Base-by-base conservation (phyloP, 2,797 vertebrate genomes). In the Caiman crocodilus region DNA sequence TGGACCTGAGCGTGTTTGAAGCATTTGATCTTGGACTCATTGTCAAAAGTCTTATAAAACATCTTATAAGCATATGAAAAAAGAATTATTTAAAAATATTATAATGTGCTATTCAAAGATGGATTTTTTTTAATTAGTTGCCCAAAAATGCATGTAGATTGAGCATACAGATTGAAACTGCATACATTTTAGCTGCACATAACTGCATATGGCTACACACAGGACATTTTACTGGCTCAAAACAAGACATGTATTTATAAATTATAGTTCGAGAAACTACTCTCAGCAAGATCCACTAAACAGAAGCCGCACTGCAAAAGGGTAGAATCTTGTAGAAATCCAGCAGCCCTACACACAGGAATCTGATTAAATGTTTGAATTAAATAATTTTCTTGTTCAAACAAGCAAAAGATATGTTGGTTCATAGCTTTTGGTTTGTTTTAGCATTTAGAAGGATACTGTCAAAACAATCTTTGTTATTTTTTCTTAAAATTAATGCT, bases 151-250 rank as follows among this genome's bases (percentile, higher is more conserved):
- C 67, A 23, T 67, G 10, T 28, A 67, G 64, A 26, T 23, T 69
- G 32, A 50, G 42, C 9, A 50, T 50, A 50, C 42, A 10, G 42
- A 50, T 50, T 50, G 42, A 50, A 50, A 50, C 42, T 50, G 57
- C 42, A 56, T 20, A 14, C 30, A 73, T 50, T 50, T 18, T 28
- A 25, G 28, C 32, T 64, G 20, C 42, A 15, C 8, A 71, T 42
- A 71, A 42, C 23, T 15, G 20, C 25, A 94, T 94, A 85, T 85
- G 88, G 92, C 87, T 93, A 61, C 92, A 7, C 90, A 25, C 69
- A 75, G 94, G 90, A 84, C 91, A 84, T 94, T 87, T 91, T 71
- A 42, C 8, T 85, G 56, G 86, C 87, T 95, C 85, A 81, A 81
- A 85, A 88, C 87, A 85, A 90, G 89, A 95, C 92, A 61, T 5